These are phyloP conservation scores for Eupithecia inturbata DNA, from an alignment of 2,888 invertebrate genomes.

Conservation along the genomic window DNA sequence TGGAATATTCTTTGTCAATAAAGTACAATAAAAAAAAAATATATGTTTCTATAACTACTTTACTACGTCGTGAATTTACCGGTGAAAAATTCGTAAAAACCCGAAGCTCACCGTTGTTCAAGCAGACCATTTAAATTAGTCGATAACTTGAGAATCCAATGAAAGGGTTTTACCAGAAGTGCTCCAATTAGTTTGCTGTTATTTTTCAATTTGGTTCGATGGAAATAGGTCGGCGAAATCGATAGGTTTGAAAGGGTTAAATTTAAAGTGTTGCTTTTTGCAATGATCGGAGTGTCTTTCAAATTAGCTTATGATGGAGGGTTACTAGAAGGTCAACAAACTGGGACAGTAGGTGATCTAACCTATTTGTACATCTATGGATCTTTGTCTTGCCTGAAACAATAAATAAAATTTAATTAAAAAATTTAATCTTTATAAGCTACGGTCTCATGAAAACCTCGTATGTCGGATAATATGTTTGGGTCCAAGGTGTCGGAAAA, in stretches of 20 bases:
- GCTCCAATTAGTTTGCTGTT: constrained; percentile 82
- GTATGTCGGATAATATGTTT: no score
- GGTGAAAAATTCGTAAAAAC: constrained; percentile 65
- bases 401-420: no score
- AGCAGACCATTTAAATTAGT: constrained; percentile 82
- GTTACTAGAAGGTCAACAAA: background rate
- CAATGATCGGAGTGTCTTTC: constrained; percentile 10
- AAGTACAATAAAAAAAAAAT: no score
- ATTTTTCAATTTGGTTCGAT: constrained; percentile 78
- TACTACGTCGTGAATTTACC: constrained; percentile 46
- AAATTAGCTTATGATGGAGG: background rate
- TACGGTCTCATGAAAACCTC: background rate
- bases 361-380: background rate
- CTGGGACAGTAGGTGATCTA: background rate
- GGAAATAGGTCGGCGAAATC: constrained; percentile 71
- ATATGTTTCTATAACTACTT: background rate
- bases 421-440: no score
- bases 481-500: no score
- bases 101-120: constrained; percentile 65
- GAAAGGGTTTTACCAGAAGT: constrained; percentile 80
- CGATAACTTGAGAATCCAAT: constrained; percentile 79
- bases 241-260: constrained; percentile 38
- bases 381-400: no score
- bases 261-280: constrained; percentile 31
- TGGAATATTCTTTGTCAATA: no score